Base-by-base conservation (phyloP, 2,113 vertebrate genomes). In the Myotis davidii region DNA sequence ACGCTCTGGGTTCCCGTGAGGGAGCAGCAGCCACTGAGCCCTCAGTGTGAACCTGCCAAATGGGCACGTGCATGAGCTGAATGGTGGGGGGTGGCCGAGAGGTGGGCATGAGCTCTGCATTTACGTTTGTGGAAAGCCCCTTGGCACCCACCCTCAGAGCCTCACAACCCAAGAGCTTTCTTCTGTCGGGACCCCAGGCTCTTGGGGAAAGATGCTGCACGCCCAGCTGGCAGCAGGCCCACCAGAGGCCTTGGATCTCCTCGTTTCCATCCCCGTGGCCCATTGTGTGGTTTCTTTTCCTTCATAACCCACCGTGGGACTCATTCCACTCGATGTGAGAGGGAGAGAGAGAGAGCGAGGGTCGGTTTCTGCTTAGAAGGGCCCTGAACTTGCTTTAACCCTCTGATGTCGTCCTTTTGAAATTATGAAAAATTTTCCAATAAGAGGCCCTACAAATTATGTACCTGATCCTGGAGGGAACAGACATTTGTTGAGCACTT, bases 1-100 rank as follows among this genome's bases (percentile, higher is more conserved):
- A 34, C 2, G 29, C 48, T 82, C 86, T 34, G 61, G 83, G 59
- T 82, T 95, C 85, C 78, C 77, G 70, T 74, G 81, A 59, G 29
- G 18, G 74, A 87, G 54, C 37, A 0, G 1, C 74, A 88, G 84
- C 79, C 91, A 59, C 52, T 59, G 61, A 94, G 29, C 14, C 37
- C 74, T 94, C 89, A 74, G 27, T 76, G 56, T 17, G n/a, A 94
- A 85, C 45, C 85, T 59, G 9, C 74, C 29, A 10, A 0, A 0
- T 21, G 14, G 29, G 27, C 13, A 9, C n/a, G 13, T 5, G 13
- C 27, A 25, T 2, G 21, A 48, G 37, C 50, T 48, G 8, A 54
- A 25, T 9, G 20, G 5, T 12, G 23, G 6, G 20, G 9, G 10
- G 3, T 1, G 67, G 18, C 2, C 6, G 54, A 56, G 23, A 4